Percentiles rank a stretch among this genome's conserved stretches.
Conservation (phyloP, 92 coral and sea anemone species). For the Zoanthus gigantus region DNA sequence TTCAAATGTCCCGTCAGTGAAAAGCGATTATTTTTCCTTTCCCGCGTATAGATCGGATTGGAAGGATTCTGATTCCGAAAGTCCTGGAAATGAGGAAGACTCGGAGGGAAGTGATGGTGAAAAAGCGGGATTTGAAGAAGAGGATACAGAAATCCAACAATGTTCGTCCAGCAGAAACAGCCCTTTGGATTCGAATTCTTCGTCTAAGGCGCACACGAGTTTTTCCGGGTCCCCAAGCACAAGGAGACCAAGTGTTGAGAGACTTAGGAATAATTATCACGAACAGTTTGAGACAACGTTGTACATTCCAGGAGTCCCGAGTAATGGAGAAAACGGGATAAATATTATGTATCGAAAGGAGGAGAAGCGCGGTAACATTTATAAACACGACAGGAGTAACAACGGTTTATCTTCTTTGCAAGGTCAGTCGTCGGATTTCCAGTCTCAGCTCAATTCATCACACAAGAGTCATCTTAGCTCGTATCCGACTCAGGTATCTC, state of each 20-base stretch:
- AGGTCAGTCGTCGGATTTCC: constrained; percentile 9
- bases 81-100: constrained; percentile 54
- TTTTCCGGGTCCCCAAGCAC: neutral
- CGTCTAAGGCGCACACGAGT: constrained; percentile 22
- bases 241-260: constrained; percentile 36
- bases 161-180: constrained; percentile 46
- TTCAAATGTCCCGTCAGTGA: constrained; percentile 46
- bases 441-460: neutral
- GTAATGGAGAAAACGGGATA: constrained; percentile 74
- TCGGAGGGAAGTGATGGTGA: constrained; percentile 55
- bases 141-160: constrained; percentile 24
- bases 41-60: constrained; percentile 95
- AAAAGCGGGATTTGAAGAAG: constrained; percentile 45
- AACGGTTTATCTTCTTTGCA: constrained; percentile 16
- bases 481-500: constrained; percentile 38
- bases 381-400: constrained; percentile 24
- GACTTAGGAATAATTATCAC: constrained; percentile 24
- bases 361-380: constrained; percentile 56
- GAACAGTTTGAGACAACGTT: constrained; percentile 24
- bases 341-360: constrained; percentile 67
- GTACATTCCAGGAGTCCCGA: constrained; percentile 79
- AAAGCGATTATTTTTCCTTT: constrained; percentile 90
- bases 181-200: neutral
- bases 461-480: constrained; percentile 20
- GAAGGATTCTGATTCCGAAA: constrained; percentile 41